These are phyloP conservation scores for Chionis minor DNA, from an alignment of 2,113 vertebrate genomes.

Conservation along the genomic window DNA sequence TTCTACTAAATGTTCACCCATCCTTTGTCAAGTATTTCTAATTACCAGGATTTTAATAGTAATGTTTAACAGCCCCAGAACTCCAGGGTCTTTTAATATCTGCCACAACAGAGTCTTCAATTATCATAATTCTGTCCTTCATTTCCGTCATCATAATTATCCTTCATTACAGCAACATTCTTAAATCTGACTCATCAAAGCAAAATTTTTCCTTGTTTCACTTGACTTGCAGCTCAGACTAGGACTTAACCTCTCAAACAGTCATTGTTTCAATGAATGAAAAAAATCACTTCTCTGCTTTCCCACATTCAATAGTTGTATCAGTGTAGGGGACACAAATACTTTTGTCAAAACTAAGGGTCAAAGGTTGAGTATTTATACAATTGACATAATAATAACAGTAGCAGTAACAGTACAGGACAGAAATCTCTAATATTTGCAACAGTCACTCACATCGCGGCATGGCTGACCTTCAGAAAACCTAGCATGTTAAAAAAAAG, in stretches of 20 bases:
- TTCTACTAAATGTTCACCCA: not conserved
- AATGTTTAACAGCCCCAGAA: conserved; percentile 56
- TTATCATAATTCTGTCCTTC: conserved; percentile 71
- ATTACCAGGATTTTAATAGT: conserved; percentile 68
- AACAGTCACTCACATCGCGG: not conserved
- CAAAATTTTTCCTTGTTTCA: conserved; percentile 37
- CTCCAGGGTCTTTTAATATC: conserved; percentile 65
- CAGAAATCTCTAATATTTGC: not conserved
- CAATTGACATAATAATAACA: not conserved
- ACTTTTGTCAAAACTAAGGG: not conserved
- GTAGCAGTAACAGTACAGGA: not conserved
- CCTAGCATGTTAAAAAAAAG: not conserved
- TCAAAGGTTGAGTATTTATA: not conserved
- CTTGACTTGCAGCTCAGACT: conserved; percentile 52
- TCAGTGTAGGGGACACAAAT: no score
- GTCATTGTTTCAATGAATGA: not conserved
- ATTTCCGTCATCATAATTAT: conserved; percentile 73
- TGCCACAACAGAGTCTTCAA: conserved; percentile 70
- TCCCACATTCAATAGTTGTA: not conserved
- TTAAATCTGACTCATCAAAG: conserved; percentile 72
- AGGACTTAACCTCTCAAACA: not conserved
- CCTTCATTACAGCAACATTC: conserved; percentile 66
- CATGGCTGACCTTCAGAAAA: conserved; percentile 9
- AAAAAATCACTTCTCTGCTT: not conserved
- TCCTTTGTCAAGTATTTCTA: conserved; percentile 56